Evolutionary conservation across 2,113 vertebrate species (phyloP).

Genomic region (Psilopsiagon aymara): DNA sequence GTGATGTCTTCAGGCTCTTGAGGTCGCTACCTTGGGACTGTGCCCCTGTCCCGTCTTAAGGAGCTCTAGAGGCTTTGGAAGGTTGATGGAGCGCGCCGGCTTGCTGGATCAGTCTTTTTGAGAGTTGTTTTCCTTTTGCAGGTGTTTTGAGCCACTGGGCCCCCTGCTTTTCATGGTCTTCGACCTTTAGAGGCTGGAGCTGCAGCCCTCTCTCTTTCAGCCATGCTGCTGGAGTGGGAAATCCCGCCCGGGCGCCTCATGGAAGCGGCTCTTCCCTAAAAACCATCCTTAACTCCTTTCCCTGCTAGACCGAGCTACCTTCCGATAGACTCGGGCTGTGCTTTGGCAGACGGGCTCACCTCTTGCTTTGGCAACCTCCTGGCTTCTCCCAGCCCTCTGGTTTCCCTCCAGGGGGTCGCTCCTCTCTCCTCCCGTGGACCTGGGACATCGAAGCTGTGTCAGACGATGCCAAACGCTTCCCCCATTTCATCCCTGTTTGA

Average conservation of each 20-base stretch:
- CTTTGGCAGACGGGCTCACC: conserved; percentile 53
- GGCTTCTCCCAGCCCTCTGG: conserved; percentile 66
- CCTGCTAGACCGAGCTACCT: conserved; percentile 60
- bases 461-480: conserved; percentile 46
- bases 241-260: conserved; percentile 54
- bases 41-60: background rate
- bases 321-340: conserved; percentile 45
- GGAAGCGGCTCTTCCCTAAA: conserved; percentile 66
- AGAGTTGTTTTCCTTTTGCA: conserved; percentile 72
- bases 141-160: conserved; percentile 61
- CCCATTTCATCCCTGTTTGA: conserved; percentile 45
- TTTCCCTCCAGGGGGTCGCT: conserved; percentile 30
- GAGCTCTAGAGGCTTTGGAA: conserved; percentile 38
- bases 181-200: conserved; percentile 65
- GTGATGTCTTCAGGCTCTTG: conserved; percentile 31
- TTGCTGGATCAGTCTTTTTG: conserved; percentile 60
- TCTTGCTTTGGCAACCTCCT: conserved; percentile 65
- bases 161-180: conserved; percentile 61
- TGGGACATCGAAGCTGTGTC: conserved; percentile 37
- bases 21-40: conserved; percentile 12
- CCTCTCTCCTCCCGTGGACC: conserved; percentile 8
- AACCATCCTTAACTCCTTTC: conserved; percentile 58
- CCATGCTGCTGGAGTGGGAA: conserved; percentile 61
- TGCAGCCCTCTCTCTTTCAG: conserved; percentile 66
- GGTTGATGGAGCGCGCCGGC: conserved; percentile 24